These are phyloP conservation scores for Tragulus kanchil DNA, from an alignment of 2,113 vertebrate genomes.

Conservation along the genomic window DNA sequence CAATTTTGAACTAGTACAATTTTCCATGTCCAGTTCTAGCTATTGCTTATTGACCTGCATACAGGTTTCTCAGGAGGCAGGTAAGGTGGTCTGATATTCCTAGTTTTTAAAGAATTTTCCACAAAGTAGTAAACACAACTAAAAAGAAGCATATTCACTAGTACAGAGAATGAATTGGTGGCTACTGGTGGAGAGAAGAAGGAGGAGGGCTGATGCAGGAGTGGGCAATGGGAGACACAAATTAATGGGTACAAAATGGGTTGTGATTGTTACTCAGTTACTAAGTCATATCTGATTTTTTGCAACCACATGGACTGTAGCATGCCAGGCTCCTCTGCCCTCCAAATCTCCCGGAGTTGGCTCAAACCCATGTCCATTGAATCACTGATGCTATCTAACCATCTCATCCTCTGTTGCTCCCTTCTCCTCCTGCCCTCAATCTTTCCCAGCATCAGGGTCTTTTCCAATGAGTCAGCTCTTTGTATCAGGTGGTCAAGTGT, in stretches of 20 bases:
- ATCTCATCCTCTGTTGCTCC: not conserved
- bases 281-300: not conserved
- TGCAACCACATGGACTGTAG: not conserved
- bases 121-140: no score
- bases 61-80: no score
- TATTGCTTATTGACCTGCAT: no score
- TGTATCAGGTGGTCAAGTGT: not conserved
- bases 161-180: no score
- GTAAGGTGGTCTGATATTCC: no score
- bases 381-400: not conserved
- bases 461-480: not conserved
- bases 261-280: not conserved
- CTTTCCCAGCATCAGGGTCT: not conserved
- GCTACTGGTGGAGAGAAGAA: no score
- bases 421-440: not conserved
- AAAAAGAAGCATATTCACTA: no score
- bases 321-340: not conserved
- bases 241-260: not conserved
- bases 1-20: no score
- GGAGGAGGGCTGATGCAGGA: no score
- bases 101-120: no score
- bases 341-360: not conserved
- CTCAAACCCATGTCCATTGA: not conserved
- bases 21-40: no score
- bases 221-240: no score